phyloP scores from a whole-genome alignment of 2,113 vertebrate species.

The Crotalus tigris region DNA sequence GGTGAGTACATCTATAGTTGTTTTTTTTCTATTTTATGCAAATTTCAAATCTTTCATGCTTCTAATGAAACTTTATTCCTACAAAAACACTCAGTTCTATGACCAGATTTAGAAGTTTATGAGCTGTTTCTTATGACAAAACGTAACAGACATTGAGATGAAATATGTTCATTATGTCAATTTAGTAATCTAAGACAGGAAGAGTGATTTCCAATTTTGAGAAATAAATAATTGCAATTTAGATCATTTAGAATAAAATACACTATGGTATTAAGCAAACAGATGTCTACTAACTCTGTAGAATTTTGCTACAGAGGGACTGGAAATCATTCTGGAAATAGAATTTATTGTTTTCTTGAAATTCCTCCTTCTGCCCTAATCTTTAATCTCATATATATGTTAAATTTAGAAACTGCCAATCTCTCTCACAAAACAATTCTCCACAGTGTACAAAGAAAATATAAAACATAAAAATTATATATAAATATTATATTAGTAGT shows the following conservation, averaged over 20 bases:
- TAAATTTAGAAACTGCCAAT: too few relatives aligned
- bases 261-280: background rate
- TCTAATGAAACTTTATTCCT: background rate
- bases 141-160: background rate
- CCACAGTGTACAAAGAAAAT: too few relatives aligned
- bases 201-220: conserved; percentile 38
- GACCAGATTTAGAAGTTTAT: background rate
- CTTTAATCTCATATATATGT: too few relatives aligned
- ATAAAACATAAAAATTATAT: too few relatives aligned
- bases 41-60: background rate
- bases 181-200: background rate
- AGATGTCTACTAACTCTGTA: background rate
- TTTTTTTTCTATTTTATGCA: background rate
- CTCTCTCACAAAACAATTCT: too few relatives aligned
- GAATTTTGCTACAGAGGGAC: background rate
- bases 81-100: background rate
- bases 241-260: conserved; percentile 25
- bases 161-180: background rate
- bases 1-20: background rate
- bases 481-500: too few relatives aligned
- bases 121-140: conserved; percentile 36
- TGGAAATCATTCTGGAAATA: background rate
- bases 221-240: background rate
- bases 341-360: too few relatives aligned
- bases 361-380: background rate